Evolutionary conservation across 2,888 invertebrate genomes (phyloP).

Genomic region (Lycophotia porphyrea): DNA sequence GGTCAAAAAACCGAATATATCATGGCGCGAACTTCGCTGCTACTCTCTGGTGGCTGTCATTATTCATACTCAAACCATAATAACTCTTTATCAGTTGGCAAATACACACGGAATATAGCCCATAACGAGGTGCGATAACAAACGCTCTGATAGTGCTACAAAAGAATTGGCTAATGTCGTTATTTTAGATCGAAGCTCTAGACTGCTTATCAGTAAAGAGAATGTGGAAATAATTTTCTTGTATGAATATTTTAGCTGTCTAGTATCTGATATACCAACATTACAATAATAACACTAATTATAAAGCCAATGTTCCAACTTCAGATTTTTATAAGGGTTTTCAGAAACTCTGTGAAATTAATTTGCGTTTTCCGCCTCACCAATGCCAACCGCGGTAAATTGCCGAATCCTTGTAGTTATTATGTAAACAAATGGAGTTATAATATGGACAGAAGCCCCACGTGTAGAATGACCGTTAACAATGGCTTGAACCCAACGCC

Average conservation of each 20-base stretch:
- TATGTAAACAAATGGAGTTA: slow-evolving; percentile 23
- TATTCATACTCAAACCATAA: slow-evolving; percentile 57
- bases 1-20: slow-evolving; percentile 65
- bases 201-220: slow-evolving; percentile 51
- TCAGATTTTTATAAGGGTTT: not conserved
- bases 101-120: slow-evolving; percentile 67
- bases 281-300: slow-evolving; percentile 3
- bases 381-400: not conserved
- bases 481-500: not conserved
- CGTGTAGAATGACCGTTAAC: slow-evolving; percentile 5
- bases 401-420: slow-evolving; percentile 17
- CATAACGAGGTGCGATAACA: slow-evolving; percentile 69
- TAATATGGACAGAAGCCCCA: slow-evolving; percentile 15
- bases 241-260: slow-evolving; percentile 27
- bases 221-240: slow-evolving; percentile 37
- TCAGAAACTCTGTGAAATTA: not conserved
- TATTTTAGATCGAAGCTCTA: slow-evolving; percentile 46
- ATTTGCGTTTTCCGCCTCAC: not conserved
- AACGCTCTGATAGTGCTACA: slow-evolving; percentile 67
- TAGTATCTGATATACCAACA: slow-evolving; percentile 1
- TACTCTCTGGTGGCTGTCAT: slow-evolving; percentile 40
- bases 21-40: slow-evolving; percentile 24
- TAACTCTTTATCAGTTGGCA: slow-evolving; percentile 68
- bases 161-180: slow-evolving; percentile 69
- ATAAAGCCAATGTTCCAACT: not conserved